Conservation (phyloP, 2,113 vertebrate species). For the Callopanchax toddi region DNA sequence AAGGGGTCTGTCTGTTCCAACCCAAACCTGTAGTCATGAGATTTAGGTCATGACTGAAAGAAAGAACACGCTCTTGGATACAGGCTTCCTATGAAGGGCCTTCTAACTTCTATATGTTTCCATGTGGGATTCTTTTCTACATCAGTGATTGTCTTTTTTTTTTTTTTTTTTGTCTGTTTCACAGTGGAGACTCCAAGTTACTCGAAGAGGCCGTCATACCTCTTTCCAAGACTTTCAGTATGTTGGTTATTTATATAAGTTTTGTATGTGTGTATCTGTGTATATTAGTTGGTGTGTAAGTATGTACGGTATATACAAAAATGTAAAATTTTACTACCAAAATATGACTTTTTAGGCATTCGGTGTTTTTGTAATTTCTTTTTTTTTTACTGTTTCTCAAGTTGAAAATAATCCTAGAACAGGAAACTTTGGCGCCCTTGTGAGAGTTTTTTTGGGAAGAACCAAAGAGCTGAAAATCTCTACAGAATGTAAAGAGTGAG, state of each 20-base stretch:
- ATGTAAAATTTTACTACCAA: too few relatives aligned
- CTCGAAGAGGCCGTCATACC: slow-evolving; percentile 92
- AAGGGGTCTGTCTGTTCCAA: too few relatives aligned
- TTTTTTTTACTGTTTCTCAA: slow-evolving; percentile 48
- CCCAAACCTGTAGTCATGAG: too few relatives aligned
- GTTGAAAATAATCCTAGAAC: slow-evolving; percentile 97
- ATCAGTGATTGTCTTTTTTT: background rate
- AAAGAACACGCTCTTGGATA: too few relatives aligned
- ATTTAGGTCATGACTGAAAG: too few relatives aligned
- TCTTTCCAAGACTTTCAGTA: slow-evolving; percentile 92
- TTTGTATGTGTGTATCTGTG: too few relatives aligned
- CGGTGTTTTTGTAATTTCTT: background rate
- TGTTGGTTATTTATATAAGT: slow-evolving; percentile 35
- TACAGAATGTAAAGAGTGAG: slow-evolving; percentile 98
- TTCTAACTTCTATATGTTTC: too few relatives aligned
- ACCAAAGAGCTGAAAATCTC: slow-evolving; percentile 99
- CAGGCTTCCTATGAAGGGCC: too few relatives aligned
- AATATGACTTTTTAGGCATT: background rate
- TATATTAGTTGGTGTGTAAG: too few relatives aligned
- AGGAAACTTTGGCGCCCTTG: slow-evolving; percentile 90
- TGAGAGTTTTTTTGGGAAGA: slow-evolving; percentile 94
- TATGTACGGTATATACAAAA: too few relatives aligned
- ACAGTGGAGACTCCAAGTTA: slow-evolving; percentile 90
- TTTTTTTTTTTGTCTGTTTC: slow-evolving; percentile 34
- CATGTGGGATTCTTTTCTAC: background rate